phyloP scores from a whole-genome alignment of 2,888 invertebrate species.

The Drosophila pseudotakahashii region DNA sequence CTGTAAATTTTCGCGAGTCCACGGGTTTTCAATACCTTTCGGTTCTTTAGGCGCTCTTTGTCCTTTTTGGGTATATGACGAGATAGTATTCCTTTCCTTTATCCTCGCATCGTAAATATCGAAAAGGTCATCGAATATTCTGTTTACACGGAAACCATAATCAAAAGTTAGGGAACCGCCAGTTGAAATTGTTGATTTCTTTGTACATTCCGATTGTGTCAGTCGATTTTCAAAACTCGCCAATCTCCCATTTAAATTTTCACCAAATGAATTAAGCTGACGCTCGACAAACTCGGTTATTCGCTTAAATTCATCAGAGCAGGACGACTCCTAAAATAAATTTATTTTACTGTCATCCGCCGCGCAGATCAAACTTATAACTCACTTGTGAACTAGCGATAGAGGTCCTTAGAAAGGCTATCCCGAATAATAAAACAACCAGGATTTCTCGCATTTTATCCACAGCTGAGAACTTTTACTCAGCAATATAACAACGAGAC shows the following conservation, averaged over 20 bases:
- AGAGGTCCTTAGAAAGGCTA: background rate
- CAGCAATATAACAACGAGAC: background rate
- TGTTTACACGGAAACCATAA: background rate
- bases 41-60: too few species aligned
- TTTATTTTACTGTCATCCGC: background rate
- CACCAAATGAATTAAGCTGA: background rate
- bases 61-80: background rate
- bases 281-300: background rate
- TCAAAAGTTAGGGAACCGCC: background rate
- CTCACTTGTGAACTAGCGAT: background rate
- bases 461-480: background rate
- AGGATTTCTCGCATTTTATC: background rate
- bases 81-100: background rate
- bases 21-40: background rate
- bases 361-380: background rate
- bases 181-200: background rate
- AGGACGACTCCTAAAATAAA: background rate
- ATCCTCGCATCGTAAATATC: background rate
- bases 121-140: background rate
- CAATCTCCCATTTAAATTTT: background rate
- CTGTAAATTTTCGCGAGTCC: background rate
- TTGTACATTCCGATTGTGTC: background rate
- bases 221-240: background rate
- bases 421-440: background rate
- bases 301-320: background rate